phyloP scores from a whole-genome alignment of 2,113 vertebrate species.

The Atherinomorus stipes region DNA sequence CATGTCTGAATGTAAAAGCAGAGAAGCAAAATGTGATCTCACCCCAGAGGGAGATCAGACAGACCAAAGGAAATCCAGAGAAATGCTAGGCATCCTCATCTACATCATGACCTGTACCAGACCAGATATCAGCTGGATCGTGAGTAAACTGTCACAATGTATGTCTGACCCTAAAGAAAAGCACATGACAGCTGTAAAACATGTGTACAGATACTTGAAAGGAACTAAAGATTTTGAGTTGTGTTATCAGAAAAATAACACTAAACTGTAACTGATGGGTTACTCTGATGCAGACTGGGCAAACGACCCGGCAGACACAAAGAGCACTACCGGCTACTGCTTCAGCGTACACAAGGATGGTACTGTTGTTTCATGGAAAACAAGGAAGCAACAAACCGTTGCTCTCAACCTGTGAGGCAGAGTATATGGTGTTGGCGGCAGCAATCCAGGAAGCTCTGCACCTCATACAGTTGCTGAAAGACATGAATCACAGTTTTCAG shows the following conservation, averaged over 20 bases:
- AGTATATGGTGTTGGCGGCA: not conserved
- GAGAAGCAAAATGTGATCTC: too few species aligned
- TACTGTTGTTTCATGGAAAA: not conserved
- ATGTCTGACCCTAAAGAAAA: not conserved
- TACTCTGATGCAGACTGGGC: conserved; percentile 2
- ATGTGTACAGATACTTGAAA: not conserved
- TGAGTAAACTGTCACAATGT: not conserved
- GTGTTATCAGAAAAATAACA: not conserved
- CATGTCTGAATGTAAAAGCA: too few species aligned
- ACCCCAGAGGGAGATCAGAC: too few species aligned
- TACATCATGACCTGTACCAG: too few species aligned
- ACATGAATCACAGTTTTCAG: not conserved
- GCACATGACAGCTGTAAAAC: not conserved
- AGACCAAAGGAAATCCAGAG: too few species aligned
- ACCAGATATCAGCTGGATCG: not conserved
- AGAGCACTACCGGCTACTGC: not conserved
- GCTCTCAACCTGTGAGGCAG: not conserved
- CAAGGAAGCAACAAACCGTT: not conserved
- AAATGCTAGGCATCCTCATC: not conserved
- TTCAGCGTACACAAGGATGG: not conserved
- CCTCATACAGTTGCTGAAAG: not conserved
- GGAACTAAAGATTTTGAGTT: too few species aligned
- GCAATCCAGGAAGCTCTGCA: not conserved
- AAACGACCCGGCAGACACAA: not conserved
- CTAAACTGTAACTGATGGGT: not conserved